Percentiles rank a stretch among this genome's conserved stretches.
Evolutionary conservation across 2,113 vertebrate genomes (phyloP).

Genomic region (Macquaria australasica): DNA sequence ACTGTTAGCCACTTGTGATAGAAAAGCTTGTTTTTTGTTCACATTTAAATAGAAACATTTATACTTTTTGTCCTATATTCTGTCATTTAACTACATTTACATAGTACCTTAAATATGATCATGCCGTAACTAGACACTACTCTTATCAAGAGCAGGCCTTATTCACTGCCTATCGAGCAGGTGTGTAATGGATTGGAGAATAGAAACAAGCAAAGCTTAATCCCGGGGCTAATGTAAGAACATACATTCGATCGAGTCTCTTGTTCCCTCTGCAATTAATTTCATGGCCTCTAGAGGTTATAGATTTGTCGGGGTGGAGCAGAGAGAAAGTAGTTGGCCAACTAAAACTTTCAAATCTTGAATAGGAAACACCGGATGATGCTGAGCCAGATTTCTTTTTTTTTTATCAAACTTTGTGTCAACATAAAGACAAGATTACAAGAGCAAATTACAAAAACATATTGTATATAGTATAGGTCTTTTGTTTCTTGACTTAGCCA

Average conservation of each 20-base stretch:
- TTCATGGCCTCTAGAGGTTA: slow-evolving; percentile 62
- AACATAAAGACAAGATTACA: neutral
- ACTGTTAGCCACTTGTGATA: neutral
- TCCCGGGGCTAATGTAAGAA: slow-evolving; percentile 74
- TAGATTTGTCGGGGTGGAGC: slow-evolving; percentile 53
- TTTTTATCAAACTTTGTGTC: too few relatives aligned
- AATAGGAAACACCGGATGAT: slow-evolving; percentile 11
- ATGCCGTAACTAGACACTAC: neutral
- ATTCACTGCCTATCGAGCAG: slow-evolving; percentile 54
- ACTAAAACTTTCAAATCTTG: slow-evolving; percentile 39
- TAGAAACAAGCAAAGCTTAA: slow-evolving; percentile 73
- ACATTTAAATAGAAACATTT: neutral
- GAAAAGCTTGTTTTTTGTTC: neutral
- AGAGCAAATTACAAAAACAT: neutral
- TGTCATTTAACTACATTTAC: neutral
- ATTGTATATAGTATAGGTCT: too few relatives aligned
- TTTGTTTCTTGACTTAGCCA: too few relatives aligned
- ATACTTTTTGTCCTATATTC: too few relatives aligned
- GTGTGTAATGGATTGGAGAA: slow-evolving; percentile 64
- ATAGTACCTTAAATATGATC: neutral
- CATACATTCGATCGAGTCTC: slow-evolving; percentile 69
- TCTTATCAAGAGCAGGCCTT: too few relatives aligned
- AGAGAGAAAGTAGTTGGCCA: slow-evolving; percentile 26
- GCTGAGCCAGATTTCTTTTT: neutral
- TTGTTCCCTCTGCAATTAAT: slow-evolving; percentile 74